phyloP scores from a whole-genome alignment of 2,888 invertebrate genomes.

The Globia sparganii region DNA sequence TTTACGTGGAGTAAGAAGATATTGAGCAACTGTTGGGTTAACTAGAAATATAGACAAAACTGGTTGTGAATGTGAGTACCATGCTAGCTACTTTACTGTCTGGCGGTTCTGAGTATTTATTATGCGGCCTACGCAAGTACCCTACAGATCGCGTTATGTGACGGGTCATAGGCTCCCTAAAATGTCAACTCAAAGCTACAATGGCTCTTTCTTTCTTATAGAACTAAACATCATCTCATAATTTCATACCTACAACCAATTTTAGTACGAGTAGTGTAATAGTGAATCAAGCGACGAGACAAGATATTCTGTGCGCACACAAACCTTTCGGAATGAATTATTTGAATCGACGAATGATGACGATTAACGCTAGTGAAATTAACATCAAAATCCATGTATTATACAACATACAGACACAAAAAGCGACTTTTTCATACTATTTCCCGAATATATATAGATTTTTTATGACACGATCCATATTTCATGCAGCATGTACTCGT shows the following conservation, averaged over 20 bases:
- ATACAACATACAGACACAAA: neutral
- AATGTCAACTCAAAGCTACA: neutral
- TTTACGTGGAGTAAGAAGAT: constrained; percentile 13
- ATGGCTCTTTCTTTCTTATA: neutral
- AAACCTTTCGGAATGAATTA: neutral
- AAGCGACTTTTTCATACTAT: neutral
- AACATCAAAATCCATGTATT: neutral
- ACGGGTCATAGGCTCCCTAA: too few relatives aligned
- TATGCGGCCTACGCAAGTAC: neutral
- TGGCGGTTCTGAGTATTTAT: neutral
- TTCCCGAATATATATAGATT: neutral
- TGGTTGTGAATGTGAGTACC: neutral
- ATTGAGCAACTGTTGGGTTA: neutral
- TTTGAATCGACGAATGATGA: neutral
- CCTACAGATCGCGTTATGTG: neutral
- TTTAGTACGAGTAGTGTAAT: neutral
- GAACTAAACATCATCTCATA: neutral
- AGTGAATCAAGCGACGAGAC: neutral
- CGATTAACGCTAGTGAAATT: neutral
- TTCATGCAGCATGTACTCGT: neutral
- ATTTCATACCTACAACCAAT: neutral
- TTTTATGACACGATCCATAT: neutral
- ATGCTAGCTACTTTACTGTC: neutral
- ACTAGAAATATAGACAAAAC: neutral
- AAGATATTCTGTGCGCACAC: neutral